Percentiles rank a stretch among this genome's conserved stretches.
Evolutionary conservation across 2,113 vertebrate genomes (phyloP).

Genomic region (Crotalus viridis): DNA sequence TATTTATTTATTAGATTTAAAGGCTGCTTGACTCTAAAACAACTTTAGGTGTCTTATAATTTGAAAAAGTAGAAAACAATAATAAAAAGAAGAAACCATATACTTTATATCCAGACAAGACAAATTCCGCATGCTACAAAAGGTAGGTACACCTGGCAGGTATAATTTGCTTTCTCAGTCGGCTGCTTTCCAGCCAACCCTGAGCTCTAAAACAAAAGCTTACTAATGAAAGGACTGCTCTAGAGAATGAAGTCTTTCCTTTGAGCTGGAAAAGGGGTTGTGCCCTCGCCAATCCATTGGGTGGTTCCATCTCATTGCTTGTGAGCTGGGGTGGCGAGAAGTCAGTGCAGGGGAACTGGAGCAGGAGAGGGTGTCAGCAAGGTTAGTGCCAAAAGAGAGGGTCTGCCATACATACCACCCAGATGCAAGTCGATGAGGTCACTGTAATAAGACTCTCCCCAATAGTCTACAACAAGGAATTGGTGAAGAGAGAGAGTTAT

Average conservation of each 20-base stretch:
- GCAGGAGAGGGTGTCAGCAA: slow-evolving; percentile 63
- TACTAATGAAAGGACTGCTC: slow-evolving; percentile 1
- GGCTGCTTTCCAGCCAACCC: neutral
- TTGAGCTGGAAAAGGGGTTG: slow-evolving; percentile 76
- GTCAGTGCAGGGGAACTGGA: slow-evolving; percentile 55
- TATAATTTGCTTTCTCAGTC: neutral
- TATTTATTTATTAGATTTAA: neutral
- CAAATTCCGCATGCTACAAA: neutral
- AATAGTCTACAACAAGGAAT: slow-evolving; percentile 99
- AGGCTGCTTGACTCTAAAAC: neutral
- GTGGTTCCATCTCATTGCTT: slow-evolving; percentile 50
- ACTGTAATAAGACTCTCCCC: slow-evolving; percentile 99
- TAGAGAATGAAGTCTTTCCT: slow-evolving; percentile 26
- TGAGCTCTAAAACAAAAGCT: neutral
- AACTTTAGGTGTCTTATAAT: neutral
- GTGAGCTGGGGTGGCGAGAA: slow-evolving; percentile 64
- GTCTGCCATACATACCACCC: slow-evolving; percentile 99
- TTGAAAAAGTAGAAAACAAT: neutral
- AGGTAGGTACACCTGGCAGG: neutral
- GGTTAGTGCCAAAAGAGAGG: slow-evolving; percentile 85
- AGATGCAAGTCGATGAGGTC: slow-evolving; percentile 99
- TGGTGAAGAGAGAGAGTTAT: slow-evolving; percentile 91
- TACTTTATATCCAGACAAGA: neutral
- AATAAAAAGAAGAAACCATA: neutral
- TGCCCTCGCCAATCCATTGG: slow-evolving; percentile 59